Evolutionary conservation across 2,888 invertebrate genomes (phyloP).

Genomic region (Buathra laborator): DNA sequence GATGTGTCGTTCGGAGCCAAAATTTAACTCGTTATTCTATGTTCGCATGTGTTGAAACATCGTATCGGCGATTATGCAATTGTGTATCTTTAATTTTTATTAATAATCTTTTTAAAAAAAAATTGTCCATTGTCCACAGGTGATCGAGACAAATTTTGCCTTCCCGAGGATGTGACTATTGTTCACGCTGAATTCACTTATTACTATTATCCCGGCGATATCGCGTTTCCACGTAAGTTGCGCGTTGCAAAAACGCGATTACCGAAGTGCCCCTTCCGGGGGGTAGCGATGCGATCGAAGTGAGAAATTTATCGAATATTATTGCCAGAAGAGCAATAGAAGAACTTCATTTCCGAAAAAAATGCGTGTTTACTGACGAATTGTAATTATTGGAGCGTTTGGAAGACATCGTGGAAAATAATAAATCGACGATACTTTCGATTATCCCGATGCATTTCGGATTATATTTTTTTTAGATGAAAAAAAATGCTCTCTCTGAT

Average conservation of each 20-base stretch:
- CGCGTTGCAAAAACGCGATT: neutral
- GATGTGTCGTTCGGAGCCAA: neutral
- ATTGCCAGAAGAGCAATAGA: too few relatives aligned
- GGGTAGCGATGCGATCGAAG: too few relatives aligned
- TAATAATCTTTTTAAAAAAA: neutral
- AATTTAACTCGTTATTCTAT: conserved; percentile 27
- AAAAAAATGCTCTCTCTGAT: too few relatives aligned
- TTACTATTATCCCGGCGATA: conserved; percentile 97
- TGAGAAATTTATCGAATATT: too few relatives aligned
- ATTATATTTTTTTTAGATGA: too few relatives aligned
- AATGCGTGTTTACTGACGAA: too few relatives aligned
- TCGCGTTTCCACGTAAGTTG: conserved; percentile 93
- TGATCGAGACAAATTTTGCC: conserved; percentile 91
- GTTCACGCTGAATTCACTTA: conserved; percentile 98
- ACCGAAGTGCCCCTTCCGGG: too few relatives aligned
- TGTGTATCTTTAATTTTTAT: neutral
- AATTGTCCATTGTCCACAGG: conserved; percentile 86
- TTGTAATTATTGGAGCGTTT: too few relatives aligned
- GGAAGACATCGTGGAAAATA: too few relatives aligned
- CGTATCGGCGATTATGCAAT: conserved; percentile 14
- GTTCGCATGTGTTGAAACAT: conserved; percentile 51
- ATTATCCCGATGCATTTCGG: too few relatives aligned
- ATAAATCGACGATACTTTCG: too few relatives aligned
- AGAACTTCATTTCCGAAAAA: too few relatives aligned
- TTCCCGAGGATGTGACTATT: conserved; percentile 96